These are phyloP conservation scores for Pristiophorus japonicus DNA, from an alignment of 2,113 vertebrate genomes.

Conservation along the genomic window DNA sequence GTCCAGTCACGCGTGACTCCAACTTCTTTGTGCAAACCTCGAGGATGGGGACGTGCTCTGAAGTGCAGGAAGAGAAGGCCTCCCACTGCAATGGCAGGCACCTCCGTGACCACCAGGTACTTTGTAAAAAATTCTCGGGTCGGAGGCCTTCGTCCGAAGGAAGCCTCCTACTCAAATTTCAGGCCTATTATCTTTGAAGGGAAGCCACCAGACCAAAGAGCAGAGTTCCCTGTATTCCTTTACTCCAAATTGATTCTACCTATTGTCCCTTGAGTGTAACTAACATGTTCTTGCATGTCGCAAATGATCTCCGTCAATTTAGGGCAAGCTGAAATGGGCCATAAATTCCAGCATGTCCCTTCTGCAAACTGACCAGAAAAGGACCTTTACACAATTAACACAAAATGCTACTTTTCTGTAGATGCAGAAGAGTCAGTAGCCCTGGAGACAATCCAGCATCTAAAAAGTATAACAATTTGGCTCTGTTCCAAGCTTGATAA, in stretches of 20 bases:
- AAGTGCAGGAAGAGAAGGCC: no score
- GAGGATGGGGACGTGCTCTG: no score
- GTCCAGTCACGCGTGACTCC: no score
- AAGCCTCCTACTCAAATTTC: no score
- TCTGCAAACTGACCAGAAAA: background rate
- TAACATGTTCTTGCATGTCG: background rate
- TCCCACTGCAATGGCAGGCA: no score
- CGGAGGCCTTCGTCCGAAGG: no score
- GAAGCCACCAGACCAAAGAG: background rate
- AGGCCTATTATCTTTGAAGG: background rate
- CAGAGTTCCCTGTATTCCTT: background rate
- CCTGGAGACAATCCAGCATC: background rate
- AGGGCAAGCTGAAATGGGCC: background rate
- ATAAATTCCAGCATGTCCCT: background rate
- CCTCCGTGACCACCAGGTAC: no score
- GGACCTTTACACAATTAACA: background rate
- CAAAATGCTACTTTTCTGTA: background rate
- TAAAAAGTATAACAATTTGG: background rate
- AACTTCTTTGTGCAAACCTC: no score
- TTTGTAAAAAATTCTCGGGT: no score
- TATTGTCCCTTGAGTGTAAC: background rate
- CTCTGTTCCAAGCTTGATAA: background rate
- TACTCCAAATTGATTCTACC: background rate
- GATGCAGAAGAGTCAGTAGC: background rate
- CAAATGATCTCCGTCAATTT: background rate